Evolutionary conservation across 2,797 vertebrate species (phyloP).

Genomic region (Acrossocheilus wenchowensis): DNA sequence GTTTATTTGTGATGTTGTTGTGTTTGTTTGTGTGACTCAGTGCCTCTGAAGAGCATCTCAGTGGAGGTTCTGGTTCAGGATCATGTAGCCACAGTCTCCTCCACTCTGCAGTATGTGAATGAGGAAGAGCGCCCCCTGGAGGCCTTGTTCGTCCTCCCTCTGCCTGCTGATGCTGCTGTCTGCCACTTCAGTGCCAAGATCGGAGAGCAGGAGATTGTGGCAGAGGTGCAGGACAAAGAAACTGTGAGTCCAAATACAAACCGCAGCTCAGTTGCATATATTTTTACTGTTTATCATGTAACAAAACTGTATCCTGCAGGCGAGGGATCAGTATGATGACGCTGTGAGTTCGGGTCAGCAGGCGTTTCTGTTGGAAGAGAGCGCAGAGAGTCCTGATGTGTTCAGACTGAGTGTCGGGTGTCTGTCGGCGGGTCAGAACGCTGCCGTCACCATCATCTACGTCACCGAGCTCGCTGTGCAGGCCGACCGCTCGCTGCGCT

Average conservation of each 20-base stretch:
- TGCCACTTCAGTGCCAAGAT: constrained; percentile 83
- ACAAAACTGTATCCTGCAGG: constrained; percentile 59
- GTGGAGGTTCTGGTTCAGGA: constrained; percentile 78
- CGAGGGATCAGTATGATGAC: constrained; percentile 63
- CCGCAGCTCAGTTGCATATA: no score
- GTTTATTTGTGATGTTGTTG: no score
- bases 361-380: constrained; percentile 80
- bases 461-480: no score
- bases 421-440: constrained; percentile 73
- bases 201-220: constrained; percentile 69
- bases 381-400: constrained; percentile 77
- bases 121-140: constrained; percentile 78
- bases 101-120: constrained; percentile 82
- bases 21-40: no score
- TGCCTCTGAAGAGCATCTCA: constrained; percentile 65
- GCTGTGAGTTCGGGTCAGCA: constrained; percentile 71
- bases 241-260: no score
- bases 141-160: constrained; percentile 83
- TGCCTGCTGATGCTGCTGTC: constrained; percentile 80
- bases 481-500: no score
- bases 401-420: constrained; percentile 78
- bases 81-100: constrained; percentile 82
- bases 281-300: no score
- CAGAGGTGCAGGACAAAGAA: no score
- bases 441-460: no score